phyloP scores from a whole-genome alignment of 2,797 vertebrate genomes.

The Thripadectes ignobilis region DNA sequence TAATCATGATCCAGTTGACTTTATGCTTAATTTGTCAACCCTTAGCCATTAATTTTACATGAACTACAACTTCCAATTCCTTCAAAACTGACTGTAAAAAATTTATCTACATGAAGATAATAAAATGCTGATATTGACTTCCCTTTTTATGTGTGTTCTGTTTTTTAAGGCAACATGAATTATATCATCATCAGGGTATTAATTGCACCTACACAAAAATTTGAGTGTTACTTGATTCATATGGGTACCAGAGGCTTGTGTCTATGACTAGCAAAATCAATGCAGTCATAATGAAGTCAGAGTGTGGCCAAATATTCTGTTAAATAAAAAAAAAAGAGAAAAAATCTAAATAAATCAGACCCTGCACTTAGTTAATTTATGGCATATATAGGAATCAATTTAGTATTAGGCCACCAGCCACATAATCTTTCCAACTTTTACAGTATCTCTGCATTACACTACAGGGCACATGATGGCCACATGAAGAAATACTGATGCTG shows the following conservation, averaged over 20 bases:
- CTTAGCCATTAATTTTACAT: conserved; percentile 38
- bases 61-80: background rate
- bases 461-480: background rate
- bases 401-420: background rate
- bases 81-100: background rate
- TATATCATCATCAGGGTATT: background rate
- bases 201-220: background rate
- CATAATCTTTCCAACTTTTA: background rate
- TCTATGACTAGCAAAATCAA: background rate
- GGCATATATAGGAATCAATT: background rate
- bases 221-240: background rate
- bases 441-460: background rate
- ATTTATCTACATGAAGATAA: background rate
- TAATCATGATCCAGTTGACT: conserved; percentile 36
- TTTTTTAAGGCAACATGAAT: background rate
- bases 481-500: background rate
- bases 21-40: conserved; percentile 48
- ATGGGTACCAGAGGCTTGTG: background rate
- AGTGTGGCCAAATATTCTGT: background rate
- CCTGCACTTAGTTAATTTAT: background rate
- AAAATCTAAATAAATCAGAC: background rate
- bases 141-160: background rate
- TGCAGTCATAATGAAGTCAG: background rate
- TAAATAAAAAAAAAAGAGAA: background rate
- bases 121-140: background rate